Evolutionary conservation across 2,113 vertebrate species (phyloP), one percentile per base, ranked within the genome.

Genomic region (Embiotoca jacksoni): DNA sequence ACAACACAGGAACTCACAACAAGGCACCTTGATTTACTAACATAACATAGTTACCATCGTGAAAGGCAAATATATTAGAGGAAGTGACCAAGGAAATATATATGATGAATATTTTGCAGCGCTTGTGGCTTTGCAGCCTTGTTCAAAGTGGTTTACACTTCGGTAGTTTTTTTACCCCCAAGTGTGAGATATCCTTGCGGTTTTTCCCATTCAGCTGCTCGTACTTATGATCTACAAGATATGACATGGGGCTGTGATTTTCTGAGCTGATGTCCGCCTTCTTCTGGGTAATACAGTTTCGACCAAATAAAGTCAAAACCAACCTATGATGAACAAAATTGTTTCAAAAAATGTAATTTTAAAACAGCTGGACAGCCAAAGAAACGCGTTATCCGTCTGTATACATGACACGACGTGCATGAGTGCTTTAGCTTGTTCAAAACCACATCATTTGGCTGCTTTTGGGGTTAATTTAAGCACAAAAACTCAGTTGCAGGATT

Each of bases 361-460:
- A 11, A 44, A 44, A 11, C 41, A 56, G 4, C 35, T 58, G 4
- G 1, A 53, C 11, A 23, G 30, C 5, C 6, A 44, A 6, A 16
- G 32, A 55, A 67, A n/a, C 7, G 33, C 46, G 8, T 0, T 78
- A 14, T 58, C 23, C 75, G 46, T 39, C 30, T 52, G n/a, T 56
- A 66, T 67, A 50, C 32, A 60, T 59, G 4, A 66, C 23, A 39
- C 30, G 30, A 53, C 55, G 31, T 72, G 35, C 55, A 79, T 75
- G 32, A 61, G 65, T 33, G 31, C 2, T 9, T 55, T 47, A 14
- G 3, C 5, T 3, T 37, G 71, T 65, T 67, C 53, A 69, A 76
- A 83, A 75, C 75, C 49, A 63, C 49, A 72, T 50, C 37, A 35
- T 56, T 23, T 49, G 36, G 60, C 41, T 69, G 46, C 75, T 66